phyloP scores from a whole-genome alignment of 2,797 vertebrate genomes.

The Erithacus rubecula region DNA sequence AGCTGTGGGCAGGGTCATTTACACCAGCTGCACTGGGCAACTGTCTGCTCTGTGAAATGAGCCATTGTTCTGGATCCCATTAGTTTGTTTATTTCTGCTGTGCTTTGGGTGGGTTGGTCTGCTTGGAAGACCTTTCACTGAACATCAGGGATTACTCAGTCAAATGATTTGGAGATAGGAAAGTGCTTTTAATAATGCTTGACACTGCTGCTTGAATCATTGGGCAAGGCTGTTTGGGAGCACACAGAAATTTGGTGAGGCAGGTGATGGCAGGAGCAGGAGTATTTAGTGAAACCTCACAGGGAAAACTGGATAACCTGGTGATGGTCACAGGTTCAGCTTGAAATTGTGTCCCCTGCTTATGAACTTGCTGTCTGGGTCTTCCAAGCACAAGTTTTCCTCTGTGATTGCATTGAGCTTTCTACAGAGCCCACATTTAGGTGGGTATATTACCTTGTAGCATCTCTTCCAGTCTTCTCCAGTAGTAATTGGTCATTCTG shows the following conservation, averaged over 20 bases:
- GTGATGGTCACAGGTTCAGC: neutral
- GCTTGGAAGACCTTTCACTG: slow-evolving; percentile 36
- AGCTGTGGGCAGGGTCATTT: slow-evolving; percentile 52
- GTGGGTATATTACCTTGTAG: neutral
- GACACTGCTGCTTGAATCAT: neutral
- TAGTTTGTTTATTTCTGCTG: slow-evolving; percentile 42
- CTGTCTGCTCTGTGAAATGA: slow-evolving; percentile 57
- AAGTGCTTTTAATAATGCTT: slow-evolving; percentile 29
- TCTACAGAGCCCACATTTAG: neutral
- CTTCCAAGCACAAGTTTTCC: neutral
- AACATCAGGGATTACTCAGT: slow-evolving; percentile 25
- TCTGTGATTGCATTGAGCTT: neutral
- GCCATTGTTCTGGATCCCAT: slow-evolving; percentile 55
- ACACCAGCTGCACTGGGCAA: slow-evolving; percentile 40
- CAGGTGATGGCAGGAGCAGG: neutral
- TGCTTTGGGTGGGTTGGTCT: slow-evolving; percentile 16
- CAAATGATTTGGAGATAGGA: neutral
- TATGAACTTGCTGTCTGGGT: neutral
- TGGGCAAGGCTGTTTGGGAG: neutral
- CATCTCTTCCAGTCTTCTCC: neutral
- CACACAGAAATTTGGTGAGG: neutral
- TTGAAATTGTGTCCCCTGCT: neutral
- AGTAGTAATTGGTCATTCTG: neutral
- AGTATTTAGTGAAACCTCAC: neutral
- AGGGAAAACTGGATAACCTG: neutral